Conservation (phyloP, 2,888 invertebrate genomes). For the Orthosia gothica region DNA sequence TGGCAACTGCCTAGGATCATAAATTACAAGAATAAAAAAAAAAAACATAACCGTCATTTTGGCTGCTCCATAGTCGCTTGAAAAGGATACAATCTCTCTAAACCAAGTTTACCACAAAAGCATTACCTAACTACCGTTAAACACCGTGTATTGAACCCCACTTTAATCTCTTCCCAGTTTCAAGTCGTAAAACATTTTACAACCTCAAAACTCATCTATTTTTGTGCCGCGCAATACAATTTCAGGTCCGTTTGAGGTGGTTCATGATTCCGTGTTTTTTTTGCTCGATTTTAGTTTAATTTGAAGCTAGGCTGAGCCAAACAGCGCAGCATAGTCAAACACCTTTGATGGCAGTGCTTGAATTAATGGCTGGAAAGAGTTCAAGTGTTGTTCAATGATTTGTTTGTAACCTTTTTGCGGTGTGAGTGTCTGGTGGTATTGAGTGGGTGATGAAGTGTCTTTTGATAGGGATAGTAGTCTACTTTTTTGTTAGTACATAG, state of each 20-base stretch:
- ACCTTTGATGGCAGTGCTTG: conserved; percentile 51
- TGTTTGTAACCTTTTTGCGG: conserved; percentile 1
- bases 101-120: not conserved
- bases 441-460: not conserved
- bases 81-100: no score
- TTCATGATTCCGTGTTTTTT: conserved; percentile 61
- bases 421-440: not conserved
- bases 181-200: conserved; percentile 3
- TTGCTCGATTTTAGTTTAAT: conserved; percentile 62
- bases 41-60: no score
- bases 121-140: not conserved
- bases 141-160: not conserved
- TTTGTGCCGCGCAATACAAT: conserved; percentile 47
- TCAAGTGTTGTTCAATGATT: conserved; percentile 39
- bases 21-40: no score
- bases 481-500: no score
- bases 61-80: no score
- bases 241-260: conserved; percentile 55
- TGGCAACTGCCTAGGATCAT: no score
- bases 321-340: conserved; percentile 47
- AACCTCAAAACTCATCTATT: conserved; percentile 15
- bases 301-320: conserved; percentile 55
- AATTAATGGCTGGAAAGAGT: conserved; percentile 39
- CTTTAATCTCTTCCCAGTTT: not conserved
- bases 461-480: not conserved